These are phyloP conservation scores for Sebastes itinus DNA, from an alignment of 2,797 vertebrate species.

Conservation along the genomic window DNA sequence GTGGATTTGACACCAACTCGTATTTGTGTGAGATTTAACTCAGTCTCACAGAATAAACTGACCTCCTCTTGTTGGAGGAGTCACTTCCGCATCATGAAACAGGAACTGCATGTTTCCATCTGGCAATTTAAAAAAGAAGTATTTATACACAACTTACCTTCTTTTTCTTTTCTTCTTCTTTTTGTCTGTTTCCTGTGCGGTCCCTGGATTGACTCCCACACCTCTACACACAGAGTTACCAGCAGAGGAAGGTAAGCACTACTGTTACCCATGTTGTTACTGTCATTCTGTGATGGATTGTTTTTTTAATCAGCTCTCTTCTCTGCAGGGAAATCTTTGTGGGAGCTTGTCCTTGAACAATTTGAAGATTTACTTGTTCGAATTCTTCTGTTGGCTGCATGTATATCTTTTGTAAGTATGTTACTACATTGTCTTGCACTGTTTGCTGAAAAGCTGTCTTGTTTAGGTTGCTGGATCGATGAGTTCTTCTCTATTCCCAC, in stretches of 20 bases:
- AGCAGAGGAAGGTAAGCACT: slow-evolving; percentile 93
- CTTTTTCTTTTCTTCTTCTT: slow-evolving; percentile 9
- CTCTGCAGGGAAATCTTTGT: slow-evolving; percentile 94
- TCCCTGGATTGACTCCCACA: slow-evolving; percentile 50
- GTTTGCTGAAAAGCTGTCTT: background rate
- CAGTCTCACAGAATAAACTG: background rate
- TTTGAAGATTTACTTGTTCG: slow-evolving; percentile 99
- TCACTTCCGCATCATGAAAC: slow-evolving; percentile 6
- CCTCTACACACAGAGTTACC: slow-evolving; percentile 89
- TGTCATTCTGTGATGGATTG: background rate
- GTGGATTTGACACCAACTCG: too few relatives aligned
- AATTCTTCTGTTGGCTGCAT: slow-evolving; percentile 97
- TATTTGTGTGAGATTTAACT: background rate
- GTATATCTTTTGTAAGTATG: slow-evolving; percentile 99
- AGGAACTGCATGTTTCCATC: background rate
- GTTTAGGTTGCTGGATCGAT: background rate
- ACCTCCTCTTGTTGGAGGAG: background rate
- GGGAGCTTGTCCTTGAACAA: slow-evolving; percentile 96
- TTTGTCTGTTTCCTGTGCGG: slow-evolving; percentile 39
- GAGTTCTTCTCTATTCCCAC: background rate
- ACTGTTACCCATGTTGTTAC: background rate
- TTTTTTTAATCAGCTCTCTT: slow-evolving; percentile 26
- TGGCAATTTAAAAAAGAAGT: background rate
- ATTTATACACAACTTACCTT: background rate
- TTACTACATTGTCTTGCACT: background rate